phyloP scores from a whole-genome alignment of 2,797 vertebrate species.

The Sebastes kiyomatsui region DNA sequence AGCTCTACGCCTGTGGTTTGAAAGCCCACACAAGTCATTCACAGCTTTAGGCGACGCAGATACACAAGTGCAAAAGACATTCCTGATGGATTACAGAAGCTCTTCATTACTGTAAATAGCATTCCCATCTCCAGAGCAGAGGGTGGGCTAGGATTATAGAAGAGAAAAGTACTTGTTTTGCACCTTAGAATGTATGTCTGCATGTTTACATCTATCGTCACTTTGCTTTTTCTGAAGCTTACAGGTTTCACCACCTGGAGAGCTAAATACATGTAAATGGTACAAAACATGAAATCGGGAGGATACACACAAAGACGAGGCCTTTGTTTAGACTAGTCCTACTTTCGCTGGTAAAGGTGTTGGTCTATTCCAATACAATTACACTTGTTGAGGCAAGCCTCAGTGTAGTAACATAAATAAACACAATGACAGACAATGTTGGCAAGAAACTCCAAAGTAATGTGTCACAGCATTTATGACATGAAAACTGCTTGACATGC shows the following conservation, averaged over 20 bases:
- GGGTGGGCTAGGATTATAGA: neutral
- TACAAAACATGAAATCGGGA: neutral
- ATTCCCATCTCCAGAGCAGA: conserved; percentile 21
- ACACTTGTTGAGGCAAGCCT: neutral
- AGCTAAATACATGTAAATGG: conserved; percentile 5
- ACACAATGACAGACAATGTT: conserved; percentile 9
- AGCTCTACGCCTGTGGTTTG: conserved; percentile 16
- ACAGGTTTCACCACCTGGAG: neutral
- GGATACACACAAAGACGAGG: neutral
- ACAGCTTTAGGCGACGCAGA: conserved; percentile 21
- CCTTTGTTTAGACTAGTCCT: neutral
- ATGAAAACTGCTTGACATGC: conserved; percentile 18
- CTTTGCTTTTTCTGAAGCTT: neutral
- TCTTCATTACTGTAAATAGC: conserved; percentile 19
- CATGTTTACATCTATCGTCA: neutral
- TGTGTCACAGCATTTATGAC: conserved; percentile 15
- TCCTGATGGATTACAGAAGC: conserved; percentile 9
- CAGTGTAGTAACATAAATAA: neutral
- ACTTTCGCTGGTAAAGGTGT: neutral
- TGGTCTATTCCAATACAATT: neutral
- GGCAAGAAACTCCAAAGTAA: conserved; percentile 7
- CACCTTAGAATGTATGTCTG: neutral
- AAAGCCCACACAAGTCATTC: conserved; percentile 53
- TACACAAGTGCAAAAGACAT: conserved; percentile 2
- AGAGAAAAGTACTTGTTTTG: conserved; percentile 6